Base-by-base conservation (phyloP, 1,140 invertebrate genomes). In the Papilio aristodemus region DNA sequence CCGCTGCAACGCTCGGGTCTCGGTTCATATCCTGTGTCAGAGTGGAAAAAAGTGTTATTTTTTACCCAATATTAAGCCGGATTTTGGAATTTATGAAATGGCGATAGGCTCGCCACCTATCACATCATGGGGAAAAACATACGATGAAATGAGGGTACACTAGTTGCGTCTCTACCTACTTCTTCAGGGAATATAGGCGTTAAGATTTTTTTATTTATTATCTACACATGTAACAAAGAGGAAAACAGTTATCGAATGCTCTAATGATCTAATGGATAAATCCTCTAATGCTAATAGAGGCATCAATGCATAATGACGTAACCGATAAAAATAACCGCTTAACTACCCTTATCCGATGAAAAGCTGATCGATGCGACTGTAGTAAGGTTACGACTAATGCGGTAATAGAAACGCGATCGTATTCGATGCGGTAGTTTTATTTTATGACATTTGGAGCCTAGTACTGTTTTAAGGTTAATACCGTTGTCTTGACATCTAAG, bases 261-360 rank as follows among this genome's bases (percentile, higher is more conserved):
- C 11, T 54, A 11, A 54, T 22, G 11, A 19, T 3, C 0, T 54
- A 9, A 54, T 25, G 2, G 10, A 54, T 22, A 22, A 54, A 54
- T 22, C 46, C 10, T 22, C 41, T 43, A 43, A 43, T 4, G 17
- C 13, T 22, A 46, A 46, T 46, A 54, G 19, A 54, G 1, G 10
- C 22, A 54, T 22, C 9, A 22, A 54, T 54, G 9, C 10, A 9
- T 50, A 7, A 22, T 50, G 27, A 32, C 27, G 43, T 50, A 54
- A 54, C 17, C 46, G 46, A 22, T 50, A 25, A 54, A 54, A 54
- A 54, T 25, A 54, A 54, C 10, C 19, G 13, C 19, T 50, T 54
- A 54, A 13, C 8, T 22, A 54, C 10, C 7, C 14, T 13, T 13
- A 54, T 46, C 43, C 17, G 14, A 46, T 19, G 8, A 46, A 46